phyloP scores from a whole-genome alignment of 2,797 vertebrate genomes.

The Kryptopterus vitreolus region DNA sequence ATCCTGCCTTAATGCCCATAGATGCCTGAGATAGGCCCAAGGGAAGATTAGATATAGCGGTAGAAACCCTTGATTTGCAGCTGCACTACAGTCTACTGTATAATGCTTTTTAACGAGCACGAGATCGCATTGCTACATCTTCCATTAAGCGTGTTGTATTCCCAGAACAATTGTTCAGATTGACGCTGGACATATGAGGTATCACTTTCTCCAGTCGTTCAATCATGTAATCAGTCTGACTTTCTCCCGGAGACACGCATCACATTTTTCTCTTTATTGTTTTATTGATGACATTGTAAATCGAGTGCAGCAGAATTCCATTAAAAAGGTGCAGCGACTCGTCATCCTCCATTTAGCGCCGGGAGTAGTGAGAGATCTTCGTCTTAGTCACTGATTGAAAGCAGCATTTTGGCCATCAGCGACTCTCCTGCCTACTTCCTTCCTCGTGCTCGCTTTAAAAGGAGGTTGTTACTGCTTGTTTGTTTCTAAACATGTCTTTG shows the following conservation, averaged over 20 bases:
- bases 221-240: conserved; percentile 19
- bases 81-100: background rate
- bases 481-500: conserved; percentile 18
- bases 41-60: too few species aligned
- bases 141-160: background rate
- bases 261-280: background rate
- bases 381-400: conserved; percentile 35
- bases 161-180: background rate
- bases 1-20: too few species aligned
- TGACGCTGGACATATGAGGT: conserved; percentile 1
- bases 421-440: background rate
- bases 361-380: conserved; percentile 20
- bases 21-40: too few species aligned
- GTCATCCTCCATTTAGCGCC: conserved; percentile 31
- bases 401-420: background rate
- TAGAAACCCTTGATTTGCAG: background rate
- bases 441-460: background rate
- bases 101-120: background rate
- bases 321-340: conserved; percentile 41
- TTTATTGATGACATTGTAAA: conserved; percentile 28
- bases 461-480: background rate
- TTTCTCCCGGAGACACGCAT: background rate
- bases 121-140: background rate
- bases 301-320: conserved; percentile 41
- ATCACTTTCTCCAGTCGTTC: background rate